Percentiles rank a stretch among this genome's conserved stretches.
These are phyloP conservation scores for Wiebesia pumilae DNA, from an alignment of 1,140 invertebrate genomes.

Conservation along the genomic window DNA sequence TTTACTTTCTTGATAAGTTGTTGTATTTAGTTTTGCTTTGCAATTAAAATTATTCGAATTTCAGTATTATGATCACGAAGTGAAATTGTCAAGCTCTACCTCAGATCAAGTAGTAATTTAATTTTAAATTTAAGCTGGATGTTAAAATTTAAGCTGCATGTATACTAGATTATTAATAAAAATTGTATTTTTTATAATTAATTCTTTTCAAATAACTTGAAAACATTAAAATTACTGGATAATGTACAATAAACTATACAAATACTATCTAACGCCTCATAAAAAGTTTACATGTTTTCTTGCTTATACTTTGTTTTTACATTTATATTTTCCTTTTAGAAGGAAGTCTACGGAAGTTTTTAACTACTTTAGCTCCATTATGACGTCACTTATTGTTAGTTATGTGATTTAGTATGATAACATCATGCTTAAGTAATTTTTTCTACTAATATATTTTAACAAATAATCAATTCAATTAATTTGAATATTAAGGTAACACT, in stretches of 20 bases:
- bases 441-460: conserved; percentile 13
- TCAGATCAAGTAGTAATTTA: neutral
- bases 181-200: neutral
- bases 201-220: conserved; percentile 3
- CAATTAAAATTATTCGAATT: neutral
- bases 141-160: too few species aligned
- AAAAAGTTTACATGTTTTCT: conserved; percentile 24
- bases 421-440: conserved; percentile 13
- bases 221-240: conserved; percentile 1
- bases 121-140: too few species aligned
- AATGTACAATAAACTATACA: conserved; percentile 3
- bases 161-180: neutral
- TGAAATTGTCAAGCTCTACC: neutral
- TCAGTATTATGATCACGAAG: neutral
- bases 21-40: too few species aligned
- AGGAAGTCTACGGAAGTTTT: conserved; percentile 26
- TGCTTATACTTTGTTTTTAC: conserved; percentile 7
- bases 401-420: conserved; percentile 37
- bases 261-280: neutral
- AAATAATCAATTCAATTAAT: neutral
- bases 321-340: conserved; percentile 18
- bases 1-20: neutral
- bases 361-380: conserved; percentile 28
- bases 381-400: conserved; percentile 42
- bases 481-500: neutral